These are phyloP conservation scores for Hypomecis punctinalis DNA, from an alignment of 2,888 invertebrate species.

Conservation along the genomic window DNA sequence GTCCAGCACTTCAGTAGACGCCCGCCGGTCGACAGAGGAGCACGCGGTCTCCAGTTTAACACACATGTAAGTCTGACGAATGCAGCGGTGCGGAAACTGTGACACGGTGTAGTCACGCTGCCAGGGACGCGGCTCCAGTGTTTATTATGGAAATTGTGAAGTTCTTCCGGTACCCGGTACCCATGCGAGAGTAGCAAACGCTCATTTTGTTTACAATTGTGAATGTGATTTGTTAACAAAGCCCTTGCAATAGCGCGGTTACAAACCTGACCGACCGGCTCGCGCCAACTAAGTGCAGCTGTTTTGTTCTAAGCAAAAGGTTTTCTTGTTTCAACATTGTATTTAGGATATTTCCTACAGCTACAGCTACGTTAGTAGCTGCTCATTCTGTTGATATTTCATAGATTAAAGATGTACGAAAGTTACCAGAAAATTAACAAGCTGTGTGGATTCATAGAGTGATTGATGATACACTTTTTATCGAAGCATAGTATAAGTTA, in stretches of 20 bases:
- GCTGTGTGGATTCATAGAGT: too few relatives aligned
- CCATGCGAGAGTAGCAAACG: neutral
- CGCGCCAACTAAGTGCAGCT: slow-evolving; percentile 15
- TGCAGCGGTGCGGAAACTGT: slow-evolving; percentile 46
- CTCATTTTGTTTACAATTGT: slow-evolving; percentile 24
- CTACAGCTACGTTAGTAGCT: too few relatives aligned
- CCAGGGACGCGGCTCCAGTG: slow-evolving; percentile 34
- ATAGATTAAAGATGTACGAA: too few relatives aligned
- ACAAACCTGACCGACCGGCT: slow-evolving; percentile 23
- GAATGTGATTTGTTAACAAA: slow-evolving; percentile 25
- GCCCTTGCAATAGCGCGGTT: slow-evolving; percentile 18
- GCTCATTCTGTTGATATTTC: too few relatives aligned
- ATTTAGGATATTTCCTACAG: neutral
- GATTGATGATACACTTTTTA: neutral
- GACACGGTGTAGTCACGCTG: slow-evolving; percentile 37
- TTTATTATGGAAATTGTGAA: slow-evolving; percentile 28
- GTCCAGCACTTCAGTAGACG: slow-evolving; percentile 53
- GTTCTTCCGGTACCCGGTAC: slow-evolving; percentile 9
- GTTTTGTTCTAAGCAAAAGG: slow-evolving; percentile 10
- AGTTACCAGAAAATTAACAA: too few relatives aligned
- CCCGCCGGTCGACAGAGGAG: slow-evolving; percentile 49
- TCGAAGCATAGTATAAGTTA: neutral
- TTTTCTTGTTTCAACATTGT: slow-evolving; percentile 8
- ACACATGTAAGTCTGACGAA: slow-evolving; percentile 57
- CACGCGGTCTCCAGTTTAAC: slow-evolving; percentile 46